phyloP scores from a whole-genome alignment of 2,797 vertebrate genomes.

The Calcarius lapponicus region DNA sequence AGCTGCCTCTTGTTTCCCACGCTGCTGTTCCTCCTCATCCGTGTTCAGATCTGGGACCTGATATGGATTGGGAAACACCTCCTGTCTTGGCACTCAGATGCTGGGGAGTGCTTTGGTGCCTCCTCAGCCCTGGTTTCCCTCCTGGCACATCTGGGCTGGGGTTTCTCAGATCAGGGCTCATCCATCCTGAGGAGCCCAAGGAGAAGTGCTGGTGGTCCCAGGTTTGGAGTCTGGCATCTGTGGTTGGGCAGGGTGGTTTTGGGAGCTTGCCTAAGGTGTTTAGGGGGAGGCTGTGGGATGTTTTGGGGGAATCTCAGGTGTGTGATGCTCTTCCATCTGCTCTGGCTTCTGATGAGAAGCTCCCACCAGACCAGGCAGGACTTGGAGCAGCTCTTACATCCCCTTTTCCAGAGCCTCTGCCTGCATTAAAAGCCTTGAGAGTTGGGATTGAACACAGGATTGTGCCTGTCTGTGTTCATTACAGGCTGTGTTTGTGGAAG shows the following conservation, averaged over 20 bases:
- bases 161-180: background rate
- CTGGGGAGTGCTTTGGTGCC: background rate
- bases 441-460: background rate
- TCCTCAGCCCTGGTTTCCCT: background rate
- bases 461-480: background rate
- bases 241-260: background rate
- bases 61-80: background rate
- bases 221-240: background rate
- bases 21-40: background rate
- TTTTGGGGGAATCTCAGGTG: too few relatives aligned
- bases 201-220: background rate
- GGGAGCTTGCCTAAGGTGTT: background rate
- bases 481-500: background rate
- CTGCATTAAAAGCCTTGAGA: background rate
- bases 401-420: background rate
- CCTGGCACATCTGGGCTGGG: background rate
- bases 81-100: background rate
- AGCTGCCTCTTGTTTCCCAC: background rate
- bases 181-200: background rate
- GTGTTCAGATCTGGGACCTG: background rate
- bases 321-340: rapidly evolving
- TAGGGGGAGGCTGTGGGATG: background rate
- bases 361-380: background rate
- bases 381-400: background rate
- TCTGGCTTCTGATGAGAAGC: background rate